Evolutionary conservation across 2,888 invertebrate genomes (phyloP).

Genomic region (Pachydiplax longipennis): DNA sequence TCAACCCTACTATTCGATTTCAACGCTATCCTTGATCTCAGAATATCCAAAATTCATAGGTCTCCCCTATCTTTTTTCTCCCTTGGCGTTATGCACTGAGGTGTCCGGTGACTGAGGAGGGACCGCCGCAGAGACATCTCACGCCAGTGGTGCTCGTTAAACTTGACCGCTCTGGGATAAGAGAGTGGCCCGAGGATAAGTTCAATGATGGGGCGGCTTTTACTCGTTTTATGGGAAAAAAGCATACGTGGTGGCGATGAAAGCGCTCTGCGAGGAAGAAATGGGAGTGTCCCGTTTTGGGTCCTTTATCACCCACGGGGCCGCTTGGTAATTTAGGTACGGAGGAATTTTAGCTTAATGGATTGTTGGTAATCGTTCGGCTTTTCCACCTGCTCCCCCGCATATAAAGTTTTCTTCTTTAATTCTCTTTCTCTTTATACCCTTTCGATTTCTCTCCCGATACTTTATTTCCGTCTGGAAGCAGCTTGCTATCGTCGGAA

Average conservation of each 20-base stretch:
- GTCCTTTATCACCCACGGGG: conserved; percentile 32
- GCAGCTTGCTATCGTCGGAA: neutral
- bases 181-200: too few species aligned
- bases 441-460: neutral
- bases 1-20: too few species aligned
- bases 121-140: too few species aligned
- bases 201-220: neutral
- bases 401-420: neutral
- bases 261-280: neutral
- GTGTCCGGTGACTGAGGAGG: too few species aligned
- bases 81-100: too few species aligned
- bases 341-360: conserved; percentile 29
- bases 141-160: too few species aligned
- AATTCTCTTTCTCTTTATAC: neutral
- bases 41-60: too few species aligned
- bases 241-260: neutral
- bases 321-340: neutral
- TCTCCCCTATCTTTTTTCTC: too few species aligned
- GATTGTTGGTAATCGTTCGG: conserved; percentile 31
- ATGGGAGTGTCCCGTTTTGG: neutral
- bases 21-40: too few species aligned
- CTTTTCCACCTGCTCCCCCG: conserved; percentile 30
- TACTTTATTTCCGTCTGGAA: neutral
- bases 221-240: neutral
- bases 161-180: too few species aligned